Percentiles rank a stretch among this genome's conserved stretches.
Evolutionary conservation across 2,888 invertebrate genomes (phyloP).

Genomic region (Calameuta filiformis): DNA sequence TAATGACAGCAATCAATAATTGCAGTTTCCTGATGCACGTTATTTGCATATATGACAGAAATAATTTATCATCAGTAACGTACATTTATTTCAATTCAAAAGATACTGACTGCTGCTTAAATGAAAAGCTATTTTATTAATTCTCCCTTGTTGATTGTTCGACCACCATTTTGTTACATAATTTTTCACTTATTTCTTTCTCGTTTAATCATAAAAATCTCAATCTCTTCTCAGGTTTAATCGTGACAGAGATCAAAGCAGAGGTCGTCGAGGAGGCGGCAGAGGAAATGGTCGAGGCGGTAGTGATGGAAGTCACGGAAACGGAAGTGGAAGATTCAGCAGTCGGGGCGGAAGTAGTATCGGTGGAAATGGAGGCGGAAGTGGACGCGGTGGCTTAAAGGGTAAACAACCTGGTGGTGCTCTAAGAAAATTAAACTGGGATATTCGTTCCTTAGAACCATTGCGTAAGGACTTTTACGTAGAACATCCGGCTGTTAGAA

Average conservation of each 20-base stretch:
- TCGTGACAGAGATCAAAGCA: constrained; percentile 51
- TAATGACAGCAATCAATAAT: not conserved
- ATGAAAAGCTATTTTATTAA: not conserved
- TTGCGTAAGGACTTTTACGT: constrained; percentile 86
- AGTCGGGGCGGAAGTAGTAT: constrained; percentile 41
- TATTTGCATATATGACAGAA: not conserved
- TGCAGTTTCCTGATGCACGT: not conserved
- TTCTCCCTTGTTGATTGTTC: not conserved
- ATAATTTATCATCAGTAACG: not conserved
- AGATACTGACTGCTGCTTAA: not conserved
- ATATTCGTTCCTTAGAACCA: constrained; percentile 70
- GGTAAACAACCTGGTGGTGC: constrained; percentile 64
- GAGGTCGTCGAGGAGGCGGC: constrained; percentile 43
- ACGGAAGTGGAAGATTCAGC: constrained; percentile 64
- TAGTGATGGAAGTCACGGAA: constrained; percentile 61
- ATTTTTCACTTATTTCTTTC: constrained; percentile 4
- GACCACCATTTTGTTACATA: not conserved
- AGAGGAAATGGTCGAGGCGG: constrained; percentile 46
- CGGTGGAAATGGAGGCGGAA: constrained; percentile 29
- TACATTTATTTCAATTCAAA: not conserved
- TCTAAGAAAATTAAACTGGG: constrained; percentile 71
- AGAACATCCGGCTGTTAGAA: constrained; percentile 75
- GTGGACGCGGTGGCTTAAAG: constrained; percentile 41
- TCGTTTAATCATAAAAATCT: not conserved
- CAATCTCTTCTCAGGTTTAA: constrained; percentile 39